Conservation (phyloP, 1,140 invertebrate species). For the Spodoptera frugiperda region DNA sequence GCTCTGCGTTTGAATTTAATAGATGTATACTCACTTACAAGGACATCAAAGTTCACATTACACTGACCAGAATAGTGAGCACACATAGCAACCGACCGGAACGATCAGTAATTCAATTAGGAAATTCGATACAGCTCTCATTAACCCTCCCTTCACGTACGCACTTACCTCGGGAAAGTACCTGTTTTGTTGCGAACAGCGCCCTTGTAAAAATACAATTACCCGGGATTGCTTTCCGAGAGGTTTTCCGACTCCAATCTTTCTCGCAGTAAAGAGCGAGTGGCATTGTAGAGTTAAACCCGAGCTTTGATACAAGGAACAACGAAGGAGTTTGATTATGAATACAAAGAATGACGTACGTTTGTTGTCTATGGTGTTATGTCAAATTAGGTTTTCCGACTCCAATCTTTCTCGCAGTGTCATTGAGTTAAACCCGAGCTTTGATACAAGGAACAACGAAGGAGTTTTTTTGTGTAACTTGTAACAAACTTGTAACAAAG, state of each 20-base stretch:
- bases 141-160: slow-evolving; percentile 44
- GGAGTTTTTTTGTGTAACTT: slow-evolving; percentile 6
- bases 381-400: neutral
- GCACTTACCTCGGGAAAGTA: slow-evolving; percentile 34
- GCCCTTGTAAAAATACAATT: slow-evolving; percentile 46
- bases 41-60: too few species aligned
- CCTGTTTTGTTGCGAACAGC: slow-evolving; percentile 15
- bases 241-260: slow-evolving; percentile 44
- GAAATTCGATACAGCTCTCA: slow-evolving; percentile 29
- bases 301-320: slow-evolving; percentile 27
- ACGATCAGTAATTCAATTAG: slow-evolving; percentile 36
- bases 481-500: slow-evolving; percentile 17
- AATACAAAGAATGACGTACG: neutral
- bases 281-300: slow-evolving; percentile 24
- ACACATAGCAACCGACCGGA: neutral
- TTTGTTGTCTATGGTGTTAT: neutral
- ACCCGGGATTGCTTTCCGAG: slow-evolving; percentile 39
- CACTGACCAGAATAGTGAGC: too few species aligned
- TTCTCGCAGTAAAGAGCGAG: slow-evolving; percentile 30
- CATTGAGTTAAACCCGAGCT: too few species aligned
- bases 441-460: too few species aligned
- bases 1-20: too few species aligned
- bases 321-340: neutral
- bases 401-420: too few species aligned
- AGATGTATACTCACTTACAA: too few species aligned